These are phyloP conservation scores for Zoanthus gigantus DNA, from an alignment of 92 coral and sea anemone species.

Conservation along the genomic window DNA sequence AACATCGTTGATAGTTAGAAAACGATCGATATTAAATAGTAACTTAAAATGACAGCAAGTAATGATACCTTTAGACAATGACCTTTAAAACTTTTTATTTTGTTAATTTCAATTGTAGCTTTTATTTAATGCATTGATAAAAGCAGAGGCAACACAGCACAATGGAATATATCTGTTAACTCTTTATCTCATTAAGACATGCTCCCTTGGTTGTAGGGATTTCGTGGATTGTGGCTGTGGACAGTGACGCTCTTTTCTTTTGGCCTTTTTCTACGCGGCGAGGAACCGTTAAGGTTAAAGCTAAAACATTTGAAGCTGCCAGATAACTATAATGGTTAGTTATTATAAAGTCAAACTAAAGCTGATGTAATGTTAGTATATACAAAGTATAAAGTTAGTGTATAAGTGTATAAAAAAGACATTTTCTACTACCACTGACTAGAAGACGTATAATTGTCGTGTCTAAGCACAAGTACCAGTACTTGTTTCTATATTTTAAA, in stretches of 20 bases:
- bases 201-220: conserved; percentile 48
- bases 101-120: background rate
- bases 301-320: conserved; percentile 60
- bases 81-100: background rate
- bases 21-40: background rate
- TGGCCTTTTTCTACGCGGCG: conserved; percentile 60
- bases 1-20: conserved; percentile 1
- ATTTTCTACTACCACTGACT: background rate
- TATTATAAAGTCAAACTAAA: conserved; percentile 4
- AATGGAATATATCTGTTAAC: background rate
- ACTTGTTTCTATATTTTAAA: conserved; percentile 32
- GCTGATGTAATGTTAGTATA: background rate
- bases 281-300: conserved; percentile 64
- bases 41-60: background rate
- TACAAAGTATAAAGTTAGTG: no score
- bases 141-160: conserved; percentile 10
- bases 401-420: background rate
- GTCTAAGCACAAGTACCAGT: background rate
- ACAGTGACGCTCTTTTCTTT: conserved; percentile 63
- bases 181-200: conserved; percentile 8
- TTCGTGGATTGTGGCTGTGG: conserved; percentile 69
- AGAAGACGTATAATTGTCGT: conserved; percentile 2
- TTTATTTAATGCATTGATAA: background rate
- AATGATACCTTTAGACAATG: background rate
- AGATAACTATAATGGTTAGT: conserved; percentile 45